A percentile compares a stretch with the other conserved stretches of the same genome.
Evolutionary conservation across 2,113 vertebrate species (phyloP).

Genomic region (Apus apus): DNA sequence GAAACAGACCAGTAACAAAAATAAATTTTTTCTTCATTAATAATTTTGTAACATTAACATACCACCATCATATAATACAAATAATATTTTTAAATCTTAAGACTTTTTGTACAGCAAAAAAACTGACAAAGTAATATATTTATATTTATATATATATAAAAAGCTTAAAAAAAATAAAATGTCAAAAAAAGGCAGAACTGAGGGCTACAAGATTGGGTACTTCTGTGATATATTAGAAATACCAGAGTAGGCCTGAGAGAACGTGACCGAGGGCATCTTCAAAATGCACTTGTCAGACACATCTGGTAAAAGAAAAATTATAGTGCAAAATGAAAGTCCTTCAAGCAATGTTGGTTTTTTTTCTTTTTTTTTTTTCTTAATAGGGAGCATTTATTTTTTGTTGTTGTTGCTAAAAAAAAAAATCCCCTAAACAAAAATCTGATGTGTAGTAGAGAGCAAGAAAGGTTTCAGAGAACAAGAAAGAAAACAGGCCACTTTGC

Average conservation of each 20-base stretch:
- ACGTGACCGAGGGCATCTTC: conserved; percentile 81
- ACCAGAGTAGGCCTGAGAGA: conserved; percentile 88
- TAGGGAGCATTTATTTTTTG: conserved; percentile 55
- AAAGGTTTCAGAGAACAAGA: conserved; percentile 50
- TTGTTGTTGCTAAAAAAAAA: conserved; percentile 13
- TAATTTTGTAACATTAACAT: conserved; percentile 99
- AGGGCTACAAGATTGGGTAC: conserved; percentile 87
- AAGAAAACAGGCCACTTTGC: conserved; percentile 27
- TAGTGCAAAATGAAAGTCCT: conserved; percentile 85
- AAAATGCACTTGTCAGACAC: conserved; percentile 83
- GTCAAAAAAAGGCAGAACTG: conserved; percentile 86
- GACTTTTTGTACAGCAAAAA: conserved; percentile 96
- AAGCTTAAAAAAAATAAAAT: conserved; percentile 89
- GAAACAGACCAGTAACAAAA: conserved; percentile 99
- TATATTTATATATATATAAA: conserved; percentile 80
- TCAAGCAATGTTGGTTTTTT: conserved; percentile 70
- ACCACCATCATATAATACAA: conserved; percentile 99
- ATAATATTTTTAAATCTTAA: conserved; percentile 97
- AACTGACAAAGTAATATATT: conserved; percentile 89
- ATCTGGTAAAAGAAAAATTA: conserved; percentile 81
- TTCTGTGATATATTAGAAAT: conserved; percentile 88
- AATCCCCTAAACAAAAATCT: not conserved
- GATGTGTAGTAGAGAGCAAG: conserved; percentile 11
- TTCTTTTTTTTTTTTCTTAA: not conserved
- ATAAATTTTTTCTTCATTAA: conserved; percentile 99